These are phyloP conservation scores for Pocillopora grandis DNA, from an alignment of 92 coral and sea anemone genomes.

Conservation along the genomic window DNA sequence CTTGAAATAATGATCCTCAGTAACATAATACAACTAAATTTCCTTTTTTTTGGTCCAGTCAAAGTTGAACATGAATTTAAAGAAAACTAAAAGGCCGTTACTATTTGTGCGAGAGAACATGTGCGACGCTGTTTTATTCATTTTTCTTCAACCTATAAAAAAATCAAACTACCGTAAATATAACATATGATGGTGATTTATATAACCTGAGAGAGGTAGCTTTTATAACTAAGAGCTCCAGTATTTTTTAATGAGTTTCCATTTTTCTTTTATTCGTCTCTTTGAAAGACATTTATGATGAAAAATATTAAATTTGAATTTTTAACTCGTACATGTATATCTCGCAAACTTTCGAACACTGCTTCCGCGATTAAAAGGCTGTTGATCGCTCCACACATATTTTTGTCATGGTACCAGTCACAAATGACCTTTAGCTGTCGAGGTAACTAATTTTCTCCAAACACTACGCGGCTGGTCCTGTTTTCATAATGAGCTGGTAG, in stretches of 20 bases:
- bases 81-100: not conserved
- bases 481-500: slow-evolving; percentile 28
- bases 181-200: not conserved
- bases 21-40: too few species aligned
- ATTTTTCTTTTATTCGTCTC: not conserved
- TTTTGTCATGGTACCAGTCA: slow-evolving; percentile 38
- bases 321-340: not conserved
- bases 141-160: not conserved
- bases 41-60: too few species aligned
- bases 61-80: too few species aligned
- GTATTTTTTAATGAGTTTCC: not conserved
- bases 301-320: too few species aligned
- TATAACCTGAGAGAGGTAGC: not conserved
- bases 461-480: slow-evolving; percentile 30
- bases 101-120: too few species aligned
- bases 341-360: slow-evolving; percentile 13
- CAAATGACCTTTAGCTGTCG: slow-evolving; percentile 5
- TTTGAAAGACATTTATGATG: too few species aligned
- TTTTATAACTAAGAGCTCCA: not conserved
- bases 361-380: slow-evolving; percentile 14
- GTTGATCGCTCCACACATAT: slow-evolving; percentile 44
- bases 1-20: too few species aligned
- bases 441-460: slow-evolving; percentile 27
- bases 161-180: not conserved
- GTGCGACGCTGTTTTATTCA: not conserved